Evolutionary conservation across 2,888 invertebrate species (phyloP), one percentile per base, ranked within the genome.

Genomic region (Nemoura dubitans): DNA sequence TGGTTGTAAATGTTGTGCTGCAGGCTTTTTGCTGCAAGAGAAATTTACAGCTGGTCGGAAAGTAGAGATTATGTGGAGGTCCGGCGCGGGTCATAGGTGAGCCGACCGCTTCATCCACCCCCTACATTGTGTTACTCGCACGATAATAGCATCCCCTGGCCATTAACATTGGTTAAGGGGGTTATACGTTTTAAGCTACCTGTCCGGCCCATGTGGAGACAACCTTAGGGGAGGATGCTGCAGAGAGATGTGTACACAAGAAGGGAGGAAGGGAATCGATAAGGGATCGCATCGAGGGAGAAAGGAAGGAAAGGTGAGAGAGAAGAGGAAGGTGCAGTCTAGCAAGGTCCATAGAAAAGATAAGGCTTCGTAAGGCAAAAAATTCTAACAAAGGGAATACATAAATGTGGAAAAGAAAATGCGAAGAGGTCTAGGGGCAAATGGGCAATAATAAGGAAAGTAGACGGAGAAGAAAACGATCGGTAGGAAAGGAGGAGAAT

Each of bases 1-100:
- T 59, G 59, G 59, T 59, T 59, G 59, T 59, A 59, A 59, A 59
- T 59, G 59, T 59, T 21, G 59, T 59, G 59, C 14, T 59, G 59
- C 59, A 10, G 16, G 59, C 14, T 21, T 59, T 59, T 21, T 59
- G 10, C 59, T 21, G 36, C 36, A 36, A 36, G 59, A 21, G 59
- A 59, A 21, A 59, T 21, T 21, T 59, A 59, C 14, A 10, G 59
- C 21, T 59, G 59, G 16, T 59, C 59, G 59, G 59, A 59, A 59
- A 59, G 59, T 59, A 59, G 59, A 59, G 59, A 59, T 59, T 59
- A 59, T 59, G 59, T 59, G 59, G 21, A 59, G 59, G 59, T 59
- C 59, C 59, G 59, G 59, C 2, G 5, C 36, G 59, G 59, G 59
- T 59, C 59, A 59, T 1, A 59, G 59, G 59, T 59, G 59, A 21